Conservation (phyloP, 2,113 vertebrate genomes). For the Leptobrachium ailaonicum region DNA sequence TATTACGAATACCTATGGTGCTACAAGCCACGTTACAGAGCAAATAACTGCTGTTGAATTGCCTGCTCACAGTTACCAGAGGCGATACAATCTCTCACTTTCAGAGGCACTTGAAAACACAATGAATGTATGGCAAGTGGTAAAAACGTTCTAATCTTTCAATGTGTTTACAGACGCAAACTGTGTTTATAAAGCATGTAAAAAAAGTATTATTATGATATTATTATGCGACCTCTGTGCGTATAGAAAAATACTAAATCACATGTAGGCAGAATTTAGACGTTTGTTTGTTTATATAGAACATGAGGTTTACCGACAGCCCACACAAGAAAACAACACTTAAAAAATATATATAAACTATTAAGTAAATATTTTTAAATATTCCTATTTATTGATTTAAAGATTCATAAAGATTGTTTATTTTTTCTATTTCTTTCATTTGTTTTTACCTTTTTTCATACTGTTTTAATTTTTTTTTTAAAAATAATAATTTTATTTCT, state of each 20-base stretch:
- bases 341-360: too few relatives aligned
- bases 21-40: slow-evolving; percentile 41
- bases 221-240: slow-evolving; percentile 18
- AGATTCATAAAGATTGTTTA: too few relatives aligned
- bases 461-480: too few relatives aligned
- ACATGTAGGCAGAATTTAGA: neutral
- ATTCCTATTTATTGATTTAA: too few relatives aligned
- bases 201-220: neutral
- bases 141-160: slow-evolving; percentile 19
- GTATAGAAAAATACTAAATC: slow-evolving; percentile 26
- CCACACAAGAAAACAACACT: too few relatives aligned
- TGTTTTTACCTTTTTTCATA: too few relatives aligned
- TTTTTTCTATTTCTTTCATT: too few relatives aligned
- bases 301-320: too few relatives aligned
- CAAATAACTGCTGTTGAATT: slow-evolving; percentile 41
- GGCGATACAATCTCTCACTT: slow-evolving; percentile 47
- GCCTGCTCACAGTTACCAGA: slow-evolving; percentile 36
- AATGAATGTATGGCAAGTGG: slow-evolving; percentile 38
- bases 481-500: too few relatives aligned
- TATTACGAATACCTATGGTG: slow-evolving; percentile 46
- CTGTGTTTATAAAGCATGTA: slow-evolving; percentile 34
- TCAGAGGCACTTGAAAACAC: slow-evolving; percentile 45
- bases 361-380: too few relatives aligned
- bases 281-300: too few relatives aligned
- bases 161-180: slow-evolving; percentile 16